Conservation (phyloP, 2,888 invertebrate species). For the Chrysolina oricalcia region DNA sequence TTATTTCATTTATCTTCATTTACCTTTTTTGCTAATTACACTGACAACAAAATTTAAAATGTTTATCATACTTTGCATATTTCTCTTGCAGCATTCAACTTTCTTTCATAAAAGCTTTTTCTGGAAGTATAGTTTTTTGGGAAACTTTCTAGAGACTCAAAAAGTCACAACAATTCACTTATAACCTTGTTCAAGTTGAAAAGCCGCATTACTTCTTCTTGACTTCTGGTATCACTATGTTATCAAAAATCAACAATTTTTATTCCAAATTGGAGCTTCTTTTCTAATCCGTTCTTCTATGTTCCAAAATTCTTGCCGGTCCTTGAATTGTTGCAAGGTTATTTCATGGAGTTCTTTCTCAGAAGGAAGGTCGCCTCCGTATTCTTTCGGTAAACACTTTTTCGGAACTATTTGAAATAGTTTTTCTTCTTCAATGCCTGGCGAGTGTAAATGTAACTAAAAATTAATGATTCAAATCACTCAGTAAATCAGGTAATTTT, state of each 20-base stretch:
- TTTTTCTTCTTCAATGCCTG: slow-evolving; percentile 71
- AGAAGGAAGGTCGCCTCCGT: slow-evolving; percentile 75
- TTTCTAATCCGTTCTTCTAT: slow-evolving; percentile 64
- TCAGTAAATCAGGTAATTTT: background rate
- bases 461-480: slow-evolving; percentile 31
- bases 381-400: slow-evolving; percentile 73
- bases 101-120: too few relatives aligned
- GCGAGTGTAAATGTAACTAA: slow-evolving; percentile 77
- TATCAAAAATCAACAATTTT: slow-evolving; percentile 15
- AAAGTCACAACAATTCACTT: too few relatives aligned
- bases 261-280: slow-evolving; percentile 24
- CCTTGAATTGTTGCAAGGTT: slow-evolving; percentile 63
- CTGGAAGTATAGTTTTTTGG: too few relatives aligned
- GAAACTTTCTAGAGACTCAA: too few relatives aligned
- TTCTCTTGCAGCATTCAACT: too few relatives aligned
- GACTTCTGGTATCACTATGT: background rate
- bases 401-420: slow-evolving; percentile 73
- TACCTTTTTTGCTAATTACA: too few relatives aligned
- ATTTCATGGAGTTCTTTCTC: slow-evolving; percentile 76
- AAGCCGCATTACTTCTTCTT: too few relatives aligned
- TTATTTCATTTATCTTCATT: too few relatives aligned
- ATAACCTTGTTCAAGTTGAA: too few relatives aligned
- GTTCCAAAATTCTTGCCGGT: slow-evolving; percentile 63
- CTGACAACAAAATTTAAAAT: too few relatives aligned
- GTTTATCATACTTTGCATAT: too few relatives aligned